A percentile compares a stretch with the other conserved stretches of the same genome.
Evolutionary conservation across 2,797 vertebrate genomes (phyloP).

Genomic region (Halcyon smyrnensis): DNA sequence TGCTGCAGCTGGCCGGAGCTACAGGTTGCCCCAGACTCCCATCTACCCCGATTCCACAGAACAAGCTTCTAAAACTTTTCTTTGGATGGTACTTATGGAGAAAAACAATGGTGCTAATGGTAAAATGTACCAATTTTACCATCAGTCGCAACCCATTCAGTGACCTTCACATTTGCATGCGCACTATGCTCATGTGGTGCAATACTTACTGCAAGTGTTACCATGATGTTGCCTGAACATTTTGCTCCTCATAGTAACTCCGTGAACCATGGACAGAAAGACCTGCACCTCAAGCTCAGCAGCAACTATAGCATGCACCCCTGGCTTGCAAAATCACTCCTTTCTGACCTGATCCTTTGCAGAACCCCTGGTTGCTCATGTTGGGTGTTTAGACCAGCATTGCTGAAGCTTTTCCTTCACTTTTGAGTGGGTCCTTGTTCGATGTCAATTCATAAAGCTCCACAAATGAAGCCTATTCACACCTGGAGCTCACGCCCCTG

Average conservation of each 20-base stretch:
- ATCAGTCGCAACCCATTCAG: background rate
- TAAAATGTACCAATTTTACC: background rate
- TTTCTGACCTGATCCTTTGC: background rate
- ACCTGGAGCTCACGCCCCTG: background rate
- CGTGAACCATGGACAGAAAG: background rate
- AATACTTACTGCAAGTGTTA: background rate
- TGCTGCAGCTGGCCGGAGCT: background rate
- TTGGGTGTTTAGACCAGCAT: background rate
- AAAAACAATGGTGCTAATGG: background rate
- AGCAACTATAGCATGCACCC: rapidly evolving
- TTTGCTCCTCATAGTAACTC: background rate
- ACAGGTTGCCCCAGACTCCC: rapidly evolving
- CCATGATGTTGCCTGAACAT: background rate
- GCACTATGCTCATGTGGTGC: background rate
- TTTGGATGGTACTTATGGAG: background rate
- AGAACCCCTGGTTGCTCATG: background rate
- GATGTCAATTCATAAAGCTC: background rate
- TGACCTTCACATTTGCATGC: background rate
- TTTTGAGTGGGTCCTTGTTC: background rate
- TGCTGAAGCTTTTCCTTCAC: background rate
- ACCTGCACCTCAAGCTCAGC: rapidly evolving
- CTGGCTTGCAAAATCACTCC: background rate
- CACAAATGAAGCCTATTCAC: background rate
- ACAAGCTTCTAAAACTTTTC: background rate
- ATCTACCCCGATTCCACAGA: background rate